Evolutionary conservation across 2,888 invertebrate genomes (phyloP).

Genomic region (Pomacea canaliculata): DNA sequence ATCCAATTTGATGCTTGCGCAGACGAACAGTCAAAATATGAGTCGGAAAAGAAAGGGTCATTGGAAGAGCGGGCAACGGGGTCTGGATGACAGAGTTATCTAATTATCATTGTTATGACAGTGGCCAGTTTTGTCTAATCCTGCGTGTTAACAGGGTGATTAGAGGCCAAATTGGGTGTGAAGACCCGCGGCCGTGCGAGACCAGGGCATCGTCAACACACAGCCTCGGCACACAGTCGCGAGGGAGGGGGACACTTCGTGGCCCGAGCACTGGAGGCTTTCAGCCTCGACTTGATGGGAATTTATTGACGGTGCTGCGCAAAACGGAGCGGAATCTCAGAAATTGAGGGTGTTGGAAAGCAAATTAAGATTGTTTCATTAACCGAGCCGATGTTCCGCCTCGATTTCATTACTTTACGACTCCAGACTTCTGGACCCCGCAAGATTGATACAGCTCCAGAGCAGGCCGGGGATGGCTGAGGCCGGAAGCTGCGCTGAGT

Average conservation of each 20-base stretch:
- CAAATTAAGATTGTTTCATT: conserved; percentile 17
- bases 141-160: conserved; percentile 21
- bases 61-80: conserved; percentile 6
- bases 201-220: no score
- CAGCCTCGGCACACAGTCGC: no score
- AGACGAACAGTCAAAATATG: conserved; percentile 25
- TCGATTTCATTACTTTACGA: conserved; percentile 17
- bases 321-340: neutral
- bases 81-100: conserved; percentile 21
- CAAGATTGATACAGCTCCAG: no score
- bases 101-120: conserved; percentile 33
- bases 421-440: neutral
- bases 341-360: conserved; percentile 7
- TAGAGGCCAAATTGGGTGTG: conserved; percentile 17
- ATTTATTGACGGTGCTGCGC: conserved; percentile 14
- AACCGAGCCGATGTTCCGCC: conserved; percentile 6
- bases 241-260: no score
- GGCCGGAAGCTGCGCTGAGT: no score
- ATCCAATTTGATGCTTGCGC: conserved; percentile 27
- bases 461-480: no score
- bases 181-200: neutral
- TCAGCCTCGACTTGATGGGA: conserved; percentile 16
- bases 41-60: conserved; percentile 16
- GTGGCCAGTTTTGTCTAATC: conserved; percentile 30
- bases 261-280: neutral